Evolutionary conservation across 2,113 vertebrate genomes (phyloP), one percentile per base, ranked within the genome.

Genomic region (Tragelaphus scriptus): DNA sequence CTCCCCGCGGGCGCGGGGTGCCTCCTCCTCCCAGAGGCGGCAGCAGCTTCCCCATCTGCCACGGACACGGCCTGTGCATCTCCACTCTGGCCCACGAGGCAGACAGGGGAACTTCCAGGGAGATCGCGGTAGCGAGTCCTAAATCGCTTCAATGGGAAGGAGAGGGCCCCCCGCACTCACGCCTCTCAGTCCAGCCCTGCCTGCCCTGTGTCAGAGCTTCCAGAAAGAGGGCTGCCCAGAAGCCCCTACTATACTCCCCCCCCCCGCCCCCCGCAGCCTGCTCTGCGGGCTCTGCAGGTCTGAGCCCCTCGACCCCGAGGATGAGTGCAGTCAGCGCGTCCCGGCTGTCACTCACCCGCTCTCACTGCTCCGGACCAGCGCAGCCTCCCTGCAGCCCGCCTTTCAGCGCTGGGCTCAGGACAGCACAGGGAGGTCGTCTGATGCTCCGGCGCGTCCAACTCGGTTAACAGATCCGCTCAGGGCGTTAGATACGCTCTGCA

Each of bases 61-160:
- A 2, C 1, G 0, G n/a, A 36, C 65, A 71, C 65, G 4, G n/a
- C 65, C 65, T 2, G 1, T 1, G n/a, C 1, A 5, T 3, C n/a
- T 40, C 68, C 68, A 23, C n/a, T 7, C 71, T 91, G 89, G 93
- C 56, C 92, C 63, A 30, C 7, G 49, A 82, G n/a, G 61, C 65
- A 40, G 1, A 59, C 28, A 0, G 32, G 49, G 95, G 82, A 85
- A 47, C 85, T 55, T 97, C 94, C 95, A 7, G 4, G 88, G 47
- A 40, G 23, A 75, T 36, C 16, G 63, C 63, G 28, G 26, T 11
- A 15, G 61, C 61, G 12, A 59, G 58, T 59, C 58, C 58, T 59
- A 25, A 59, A 16, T 15, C 13, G 28, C 61, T 36, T 36, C 65
- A n/a, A 4, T 36, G 63, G 82, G 1, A 5, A 1, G 55, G 65